Evolutionary conservation across 2,113 vertebrate species (phyloP), one percentile per base, ranked within the genome.

Genomic region (Aegithalos caudatus): DNA sequence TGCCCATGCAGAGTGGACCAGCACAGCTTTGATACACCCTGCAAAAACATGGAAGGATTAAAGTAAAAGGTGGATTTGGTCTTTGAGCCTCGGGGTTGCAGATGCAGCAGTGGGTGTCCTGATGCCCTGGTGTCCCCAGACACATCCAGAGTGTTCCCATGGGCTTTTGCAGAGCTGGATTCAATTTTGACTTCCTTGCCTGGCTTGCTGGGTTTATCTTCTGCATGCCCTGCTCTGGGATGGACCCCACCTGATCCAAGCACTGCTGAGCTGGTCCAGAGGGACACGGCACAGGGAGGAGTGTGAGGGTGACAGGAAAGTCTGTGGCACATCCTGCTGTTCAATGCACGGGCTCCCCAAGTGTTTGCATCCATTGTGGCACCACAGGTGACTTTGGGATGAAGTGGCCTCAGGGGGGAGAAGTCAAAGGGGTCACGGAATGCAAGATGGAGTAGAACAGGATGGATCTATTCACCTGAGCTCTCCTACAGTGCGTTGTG

Each of bases 251-350:
- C 22, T 72, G 74, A 35, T 50, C 62, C 0, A 0, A 57, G 50
- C 14, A 27, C 35, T 18, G 65, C 83, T 47, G 61, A 69, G 61
- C 45, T 84, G 14, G 19, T 37, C 48, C 58, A 31, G 54, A 72
- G 58, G 60, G 38, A 31, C 0, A 0, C 0, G 0, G 42, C 42
- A 20, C 2, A 1, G 58, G 42, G 20, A 66, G 44, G 53, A 91
- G 29, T 1, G 1, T 66, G 42, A 58, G 51, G 7, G 17, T 53
- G 67, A 56, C 6, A 12, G 50, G 61, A 64, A 42, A 27, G 25
- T 66, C 40, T 42, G 33, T 4, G 13, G 79, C 58, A 38, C 18
- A 4, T 74, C 2, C 2, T 18, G 20, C 35, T 25, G 22, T 28
- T 60, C 20, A 10, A 0, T 16, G 14, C 54, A 8, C 0, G 2